Percentiles rank a stretch among this genome's conserved stretches.
Evolutionary conservation across 2,113 vertebrate genomes (phyloP).

Genomic region (Cacatua alba): DNA sequence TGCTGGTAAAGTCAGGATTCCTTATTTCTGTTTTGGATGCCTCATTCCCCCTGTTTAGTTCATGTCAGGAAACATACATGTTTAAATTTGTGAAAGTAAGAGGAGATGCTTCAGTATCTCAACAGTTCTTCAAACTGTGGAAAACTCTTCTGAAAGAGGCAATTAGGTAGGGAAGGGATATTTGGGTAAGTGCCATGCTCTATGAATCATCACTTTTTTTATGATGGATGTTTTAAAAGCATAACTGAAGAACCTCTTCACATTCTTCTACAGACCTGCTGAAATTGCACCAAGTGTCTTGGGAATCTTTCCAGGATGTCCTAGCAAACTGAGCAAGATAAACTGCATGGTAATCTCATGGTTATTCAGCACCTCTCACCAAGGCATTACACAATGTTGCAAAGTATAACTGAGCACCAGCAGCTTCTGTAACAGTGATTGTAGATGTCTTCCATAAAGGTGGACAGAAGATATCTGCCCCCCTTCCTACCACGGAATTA

Average conservation of each 20-base stretch:
- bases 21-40: background rate
- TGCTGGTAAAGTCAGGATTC: background rate
- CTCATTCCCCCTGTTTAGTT: background rate
- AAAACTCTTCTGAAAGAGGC: background rate
- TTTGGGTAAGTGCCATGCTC: background rate
- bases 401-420: background rate
- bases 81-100: background rate
- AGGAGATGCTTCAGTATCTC: background rate
- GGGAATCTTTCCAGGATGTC: background rate
- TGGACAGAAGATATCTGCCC: background rate
- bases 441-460: accelerated
- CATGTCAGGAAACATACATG: background rate
- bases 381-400: accelerated
- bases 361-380: background rate
- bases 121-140: background rate
- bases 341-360: background rate
- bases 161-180: background rate
- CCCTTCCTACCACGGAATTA: background rate
- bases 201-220: background rate
- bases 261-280: background rate
- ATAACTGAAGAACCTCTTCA: background rate
- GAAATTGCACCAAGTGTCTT: background rate
- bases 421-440: accelerated
- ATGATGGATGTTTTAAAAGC: background rate
- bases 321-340: background rate